Conservation (phyloP, 2,888 invertebrate species). For the Cosmorhoe ocellata region DNA sequence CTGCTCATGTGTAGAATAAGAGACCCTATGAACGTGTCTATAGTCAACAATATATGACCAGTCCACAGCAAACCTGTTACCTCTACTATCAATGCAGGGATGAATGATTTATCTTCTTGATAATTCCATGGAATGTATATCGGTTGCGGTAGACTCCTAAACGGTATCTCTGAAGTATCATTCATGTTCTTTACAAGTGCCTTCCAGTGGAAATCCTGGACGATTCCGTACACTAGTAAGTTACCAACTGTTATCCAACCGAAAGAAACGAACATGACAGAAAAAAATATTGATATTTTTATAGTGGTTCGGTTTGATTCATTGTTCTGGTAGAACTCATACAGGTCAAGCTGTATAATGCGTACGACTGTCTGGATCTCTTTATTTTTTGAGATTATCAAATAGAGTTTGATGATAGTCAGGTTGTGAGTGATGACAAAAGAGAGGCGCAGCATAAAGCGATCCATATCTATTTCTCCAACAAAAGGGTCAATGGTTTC, state of each 20-base stretch:
- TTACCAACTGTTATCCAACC: constrained; percentile 75
- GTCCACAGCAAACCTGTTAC: constrained; percentile 73
- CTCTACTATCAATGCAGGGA: constrained; percentile 66
- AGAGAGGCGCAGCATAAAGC: constrained; percentile 76
- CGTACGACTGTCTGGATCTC: constrained; percentile 68
- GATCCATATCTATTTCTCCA: constrained; percentile 69
- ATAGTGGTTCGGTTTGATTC: constrained; percentile 54
- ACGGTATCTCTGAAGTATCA: constrained; percentile 47
- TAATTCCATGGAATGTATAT: constrained; percentile 77
- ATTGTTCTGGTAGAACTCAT: constrained; percentile 66
- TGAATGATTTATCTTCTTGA: constrained; percentile 58
- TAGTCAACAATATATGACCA: constrained; percentile 73
- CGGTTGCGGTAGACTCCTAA: constrained; percentile 67
- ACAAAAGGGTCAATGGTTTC: constrained; percentile 76
- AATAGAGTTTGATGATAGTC: constrained; percentile 68
- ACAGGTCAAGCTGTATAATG: constrained; percentile 62
- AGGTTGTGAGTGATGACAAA: constrained; percentile 76
- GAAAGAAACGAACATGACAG: constrained; percentile 65
- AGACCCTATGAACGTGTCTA: constrained; percentile 74
- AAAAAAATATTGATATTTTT: constrained; percentile 58
- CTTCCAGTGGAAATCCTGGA: constrained; percentile 69
- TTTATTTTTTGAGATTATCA: constrained; percentile 69
- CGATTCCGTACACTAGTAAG: constrained; percentile 63
- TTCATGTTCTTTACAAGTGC: constrained; percentile 53
- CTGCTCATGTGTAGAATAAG: constrained; percentile 72